Conservation (phyloP, 2,797 vertebrate species). For the Argentina silus region DNA sequence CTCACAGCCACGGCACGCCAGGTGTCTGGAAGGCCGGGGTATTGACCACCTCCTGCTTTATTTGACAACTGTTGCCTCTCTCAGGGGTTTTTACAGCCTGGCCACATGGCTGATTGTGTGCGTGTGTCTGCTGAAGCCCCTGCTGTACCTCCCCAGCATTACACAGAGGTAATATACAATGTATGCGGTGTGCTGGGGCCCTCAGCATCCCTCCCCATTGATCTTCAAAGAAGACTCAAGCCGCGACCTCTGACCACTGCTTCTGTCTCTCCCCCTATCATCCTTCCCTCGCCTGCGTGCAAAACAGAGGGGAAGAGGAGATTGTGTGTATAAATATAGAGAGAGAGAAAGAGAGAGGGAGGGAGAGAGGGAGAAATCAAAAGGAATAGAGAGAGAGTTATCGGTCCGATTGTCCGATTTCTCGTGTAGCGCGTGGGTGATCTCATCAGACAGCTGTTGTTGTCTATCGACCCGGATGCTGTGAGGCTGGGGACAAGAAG, state of each 20-base stretch:
- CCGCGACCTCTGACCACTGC: constrained; percentile 59
- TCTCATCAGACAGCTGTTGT: constrained; percentile 75
- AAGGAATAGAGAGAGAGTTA: constrained; percentile 69
- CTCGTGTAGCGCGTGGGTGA: constrained; percentile 62
- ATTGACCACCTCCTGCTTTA: constrained; percentile 44
- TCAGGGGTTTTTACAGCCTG: constrained; percentile 21
- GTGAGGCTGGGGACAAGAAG: constrained; percentile 45
- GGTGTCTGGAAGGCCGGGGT: constrained; percentile 28
- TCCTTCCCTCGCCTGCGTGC: constrained; percentile 44
- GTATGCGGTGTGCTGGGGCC: constrained; percentile 55
- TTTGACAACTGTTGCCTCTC: constrained; percentile 52
- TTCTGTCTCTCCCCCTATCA: constrained; percentile 13
- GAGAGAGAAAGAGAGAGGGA: neutral
- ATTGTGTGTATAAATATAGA: neutral
- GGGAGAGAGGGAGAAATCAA: constrained; percentile 55
- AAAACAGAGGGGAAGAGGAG: constrained; percentile 49
- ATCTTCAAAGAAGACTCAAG: constrained; percentile 65
- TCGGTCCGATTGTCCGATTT: constrained; percentile 71
- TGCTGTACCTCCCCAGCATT: constrained; percentile 45
- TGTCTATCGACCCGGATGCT: constrained; percentile 72
- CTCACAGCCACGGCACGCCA: neutral
- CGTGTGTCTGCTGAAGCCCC: constrained; percentile 17
- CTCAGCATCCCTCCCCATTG: constrained; percentile 55
- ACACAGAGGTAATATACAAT: constrained; percentile 63
- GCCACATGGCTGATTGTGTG: constrained; percentile 36